Percentiles rank a stretch among this genome's conserved stretches.
Conservation (phyloP, 2,113 vertebrate genomes). For the Colistium nudipinnis region DNA sequence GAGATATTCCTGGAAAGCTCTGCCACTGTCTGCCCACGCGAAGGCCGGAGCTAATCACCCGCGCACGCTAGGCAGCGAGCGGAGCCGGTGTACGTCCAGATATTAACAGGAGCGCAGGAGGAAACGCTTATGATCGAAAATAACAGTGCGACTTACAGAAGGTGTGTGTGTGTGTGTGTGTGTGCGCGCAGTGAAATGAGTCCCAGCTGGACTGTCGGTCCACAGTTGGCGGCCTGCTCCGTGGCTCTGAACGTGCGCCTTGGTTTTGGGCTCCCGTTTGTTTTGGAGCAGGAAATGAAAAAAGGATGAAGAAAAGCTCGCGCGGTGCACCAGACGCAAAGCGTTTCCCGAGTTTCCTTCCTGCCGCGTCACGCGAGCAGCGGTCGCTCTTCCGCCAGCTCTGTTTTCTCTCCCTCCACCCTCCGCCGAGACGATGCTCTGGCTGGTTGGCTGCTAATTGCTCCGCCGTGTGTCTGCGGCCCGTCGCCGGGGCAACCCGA, state of each 20-base stretch:
- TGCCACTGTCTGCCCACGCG: slow-evolving; percentile 62
- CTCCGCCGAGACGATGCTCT: background rate
- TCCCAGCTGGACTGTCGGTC: slow-evolving; percentile 67
- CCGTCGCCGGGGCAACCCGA: too few relatives aligned
- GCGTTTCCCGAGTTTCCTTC: too few relatives aligned
- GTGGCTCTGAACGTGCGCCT: too few relatives aligned
- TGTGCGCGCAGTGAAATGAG: slow-evolving; percentile 64
- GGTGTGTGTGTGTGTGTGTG: background rate
- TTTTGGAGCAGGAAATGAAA: background rate
- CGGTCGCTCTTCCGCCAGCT: background rate
- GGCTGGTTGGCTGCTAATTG: background rate
- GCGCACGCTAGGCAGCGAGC: slow-evolving; percentile 55
- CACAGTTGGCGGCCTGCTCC: slow-evolving; percentile 40
- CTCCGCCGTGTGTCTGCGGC: too few relatives aligned
- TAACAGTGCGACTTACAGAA: slow-evolving; percentile 68
- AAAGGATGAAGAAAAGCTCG: background rate
- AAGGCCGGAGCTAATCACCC: slow-evolving; percentile 40
- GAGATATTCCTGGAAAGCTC: slow-evolving; percentile 79
- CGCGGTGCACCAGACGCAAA: too few relatives aligned
- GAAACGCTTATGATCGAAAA: slow-evolving; percentile 79
- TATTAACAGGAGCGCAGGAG: slow-evolving; percentile 74
- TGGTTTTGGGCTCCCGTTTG: background rate
- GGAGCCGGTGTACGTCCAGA: slow-evolving; percentile 67
- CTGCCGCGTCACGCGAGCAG: background rate
- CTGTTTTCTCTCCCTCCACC: background rate